Percentiles rank a stretch among this genome's conserved stretches.
phyloP scores from a whole-genome alignment of 1,140 invertebrate species.

The Brachionus angularis region DNA sequence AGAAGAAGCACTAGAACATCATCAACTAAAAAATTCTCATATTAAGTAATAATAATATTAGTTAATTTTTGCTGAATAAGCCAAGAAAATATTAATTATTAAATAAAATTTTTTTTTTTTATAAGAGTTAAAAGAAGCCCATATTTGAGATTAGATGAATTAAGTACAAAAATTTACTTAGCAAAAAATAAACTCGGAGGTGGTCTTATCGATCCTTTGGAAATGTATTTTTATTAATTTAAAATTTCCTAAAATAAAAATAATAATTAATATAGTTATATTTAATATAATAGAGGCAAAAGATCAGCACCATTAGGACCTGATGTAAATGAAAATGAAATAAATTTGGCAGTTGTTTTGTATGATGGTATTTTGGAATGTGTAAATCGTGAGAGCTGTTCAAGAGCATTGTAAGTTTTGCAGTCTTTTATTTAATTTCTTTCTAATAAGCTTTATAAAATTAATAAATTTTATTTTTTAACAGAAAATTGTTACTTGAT shows the following conservation, averaged over 20 bases:
- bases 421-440: too few relatives aligned
- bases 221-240: conserved; percentile 20
- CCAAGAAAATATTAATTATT: too few relatives aligned
- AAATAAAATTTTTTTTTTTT: not conserved
- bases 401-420: conserved; percentile 40
- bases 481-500: conserved; percentile 39
- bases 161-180: conserved; percentile 43
- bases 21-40: too few relatives aligned
- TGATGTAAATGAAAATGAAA: conserved; percentile 12
- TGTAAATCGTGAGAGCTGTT: conserved; percentile 28
- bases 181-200: conserved; percentile 41
- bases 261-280: not conserved
- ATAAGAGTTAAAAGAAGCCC: conserved; percentile 37
- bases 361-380: conserved; percentile 38
- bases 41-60: too few relatives aligned
- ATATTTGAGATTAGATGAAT: conserved; percentile 36
- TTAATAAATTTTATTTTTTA: not conserved
- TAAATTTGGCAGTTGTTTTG: conserved; percentile 22
- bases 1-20: too few relatives aligned
- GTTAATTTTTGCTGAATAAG: too few relatives aligned
- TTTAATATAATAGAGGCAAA: conserved; percentile 16
- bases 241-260: not conserved
- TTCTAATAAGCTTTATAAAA: too few relatives aligned
- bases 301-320: conserved; percentile 7
- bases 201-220: conserved; percentile 32